phyloP scores from a whole-genome alignment of 2,888 invertebrate species.

The Agrochola litura region DNA sequence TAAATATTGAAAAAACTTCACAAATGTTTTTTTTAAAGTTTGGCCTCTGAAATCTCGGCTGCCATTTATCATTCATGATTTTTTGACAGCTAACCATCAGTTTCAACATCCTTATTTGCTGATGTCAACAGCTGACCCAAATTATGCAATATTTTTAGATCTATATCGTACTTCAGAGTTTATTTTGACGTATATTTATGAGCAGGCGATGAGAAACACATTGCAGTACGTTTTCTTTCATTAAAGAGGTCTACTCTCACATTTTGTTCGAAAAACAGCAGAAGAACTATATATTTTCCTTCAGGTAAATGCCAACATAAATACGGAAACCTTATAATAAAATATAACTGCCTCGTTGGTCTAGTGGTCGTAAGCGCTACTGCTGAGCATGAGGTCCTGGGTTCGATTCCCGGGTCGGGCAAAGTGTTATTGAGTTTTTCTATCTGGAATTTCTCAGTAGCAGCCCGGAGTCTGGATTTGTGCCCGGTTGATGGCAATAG shows the following conservation, averaged over 20 bases:
- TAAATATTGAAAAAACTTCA: too few species aligned
- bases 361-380: too few species aligned
- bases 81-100: constrained; percentile 16
- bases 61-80: constrained; percentile 9
- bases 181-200: constrained; percentile 1
- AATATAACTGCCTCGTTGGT: too few species aligned
- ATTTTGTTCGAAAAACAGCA: constrained; percentile 1
- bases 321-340: too few species aligned
- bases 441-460: too few species aligned
- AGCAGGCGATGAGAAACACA: not conserved
- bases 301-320: not conserved
- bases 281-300: not conserved
- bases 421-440: too few species aligned
- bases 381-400: too few species aligned
- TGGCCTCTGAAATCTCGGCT: not conserved
- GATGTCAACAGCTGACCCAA: constrained; percentile 18
- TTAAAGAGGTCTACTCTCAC: not conserved
- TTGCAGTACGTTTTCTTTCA: constrained; percentile 10
- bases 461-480: too few species aligned
- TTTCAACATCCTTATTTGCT: constrained; percentile 15
- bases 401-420: too few species aligned
- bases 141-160: constrained; percentile 39
- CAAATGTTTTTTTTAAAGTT: not conserved
- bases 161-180: constrained; percentile 6
- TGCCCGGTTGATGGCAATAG: too few species aligned